Base-by-base conservation (phyloP, 2,797 vertebrate genomes). In the Perodicticus potto region DNA sequence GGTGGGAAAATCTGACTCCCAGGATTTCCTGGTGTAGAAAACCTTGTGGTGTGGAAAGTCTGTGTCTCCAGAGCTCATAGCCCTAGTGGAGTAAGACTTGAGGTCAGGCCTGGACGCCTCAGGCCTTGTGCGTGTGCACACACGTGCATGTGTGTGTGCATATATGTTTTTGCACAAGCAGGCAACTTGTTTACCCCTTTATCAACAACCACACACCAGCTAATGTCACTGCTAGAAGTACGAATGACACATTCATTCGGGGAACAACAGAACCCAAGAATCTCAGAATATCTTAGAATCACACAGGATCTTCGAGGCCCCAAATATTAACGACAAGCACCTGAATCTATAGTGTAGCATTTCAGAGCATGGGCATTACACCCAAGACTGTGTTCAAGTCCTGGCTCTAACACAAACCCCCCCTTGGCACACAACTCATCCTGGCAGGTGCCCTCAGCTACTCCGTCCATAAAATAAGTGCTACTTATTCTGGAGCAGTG, bases 61-160 rank as follows among this genome's bases (percentile, higher is more conserved):
- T 53, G 27, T n/a, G 32, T 67, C 76, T 63, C 22, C 76, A 82
- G 65, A 93, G 59, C 70, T 34, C 73, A 88, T 34, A 80, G 34
- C 13, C 57, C 80, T 59, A 19, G n/a, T 37, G 57, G n/a, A 27
- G n/a, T 32, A 73, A 74, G 72, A 37, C 16, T 16, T 5, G 22
- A 32, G n/a, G 34, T 34, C 57, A 12, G 37, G 23, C 32, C 14
- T 37, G 37, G n/a, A 22, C 25, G 37, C 53, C 43, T 43, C 72
- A 32, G 20, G 7, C 5, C 0, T 0, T 3, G 22, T 10, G 40
- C 12, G 7, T 23, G 55, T 25, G 7, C 4, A 20, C 2, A 5
- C 7, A 19, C 19, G 19, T 4, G 4, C 37, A 6, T 22, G 5
- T 11, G 29, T 27, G 32, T 1, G 3, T 8, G 59, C 25, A 19